Base-by-base conservation (phyloP, 2,113 vertebrate species). In the Platysteira castanea region DNA sequence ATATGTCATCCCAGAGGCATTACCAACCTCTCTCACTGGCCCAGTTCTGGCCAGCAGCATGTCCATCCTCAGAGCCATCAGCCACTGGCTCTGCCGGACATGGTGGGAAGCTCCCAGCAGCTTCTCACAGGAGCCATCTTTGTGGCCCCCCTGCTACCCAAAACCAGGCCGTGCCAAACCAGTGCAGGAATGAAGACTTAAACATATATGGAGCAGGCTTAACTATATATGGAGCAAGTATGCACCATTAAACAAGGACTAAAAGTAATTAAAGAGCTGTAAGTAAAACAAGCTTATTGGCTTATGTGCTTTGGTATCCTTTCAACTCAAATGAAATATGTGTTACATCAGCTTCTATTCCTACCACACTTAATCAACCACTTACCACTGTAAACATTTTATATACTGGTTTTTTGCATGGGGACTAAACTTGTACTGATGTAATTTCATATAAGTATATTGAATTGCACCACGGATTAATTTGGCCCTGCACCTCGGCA, bases 401-500 rank as follows among this genome's bases (percentile, higher is more conserved):
- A 77, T 47, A 83, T 53, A 42, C 23, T 57, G 31, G 2, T 3
- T 83, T 93, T 93, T 73, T 54, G 9, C 53, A 59, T 56, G 35
- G 33, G 42, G 42, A 84, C 90, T 91, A 83, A 93, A 91, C 39
- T 85, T 82, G 57, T 91, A 50, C 84, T 95, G 82, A 83, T 88
- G 50, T 77, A 1, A 65, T 91, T 91, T 84, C 59, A 59, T 30
- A 77, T 79, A 94, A 86, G 78, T 93, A 78, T 78, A 54, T 77
- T 94, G 87, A 96, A 94, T 95, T 94, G 73, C 87, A 95, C 84
- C 82, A 95, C 1, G 0, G 85, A 96, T 93, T 93, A 90, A 90
- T 90, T 87, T 97, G 96, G 95, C 94, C 95, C 94, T 60, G 95
- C 93, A 96, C 96, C 89, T 96, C 95, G 94, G 96, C 96, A 97